These are phyloP conservation scores for Acinonyx jubatus DNA, from an alignment of 2,113 vertebrate species.

Conservation along the genomic window DNA sequence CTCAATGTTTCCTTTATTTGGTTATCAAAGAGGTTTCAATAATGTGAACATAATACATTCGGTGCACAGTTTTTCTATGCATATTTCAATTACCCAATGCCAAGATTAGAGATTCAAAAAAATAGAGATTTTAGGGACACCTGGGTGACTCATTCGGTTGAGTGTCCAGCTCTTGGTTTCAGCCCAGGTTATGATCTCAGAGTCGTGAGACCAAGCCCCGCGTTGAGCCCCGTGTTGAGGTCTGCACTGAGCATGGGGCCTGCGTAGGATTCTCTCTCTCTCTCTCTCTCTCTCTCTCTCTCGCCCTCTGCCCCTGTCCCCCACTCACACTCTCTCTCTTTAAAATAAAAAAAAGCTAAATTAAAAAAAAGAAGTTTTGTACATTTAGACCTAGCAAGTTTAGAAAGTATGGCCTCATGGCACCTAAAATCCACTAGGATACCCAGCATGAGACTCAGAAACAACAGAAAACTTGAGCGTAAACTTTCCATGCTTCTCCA, in stretches of 20 bases:
- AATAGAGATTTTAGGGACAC: not conserved
- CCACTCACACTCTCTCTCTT: no score
- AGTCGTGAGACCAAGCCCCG: no score
- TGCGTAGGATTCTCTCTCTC: no score
- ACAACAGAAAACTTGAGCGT: not conserved
- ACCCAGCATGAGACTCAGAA: constrained; percentile 32
- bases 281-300: no score
- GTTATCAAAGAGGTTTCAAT: not conserved
- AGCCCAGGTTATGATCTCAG: no score
- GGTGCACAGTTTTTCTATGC: not conserved
- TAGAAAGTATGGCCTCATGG: not conserved
- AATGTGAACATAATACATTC: constrained; percentile 29
- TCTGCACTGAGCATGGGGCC: no score
- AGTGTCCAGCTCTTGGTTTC: no score
- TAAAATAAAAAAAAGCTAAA: no score
- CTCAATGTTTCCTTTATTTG: constrained; percentile 31
- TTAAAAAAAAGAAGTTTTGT: not conserved
- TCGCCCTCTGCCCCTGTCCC: no score
- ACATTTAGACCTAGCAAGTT: constrained; percentile 40
- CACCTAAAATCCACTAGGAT: not conserved
- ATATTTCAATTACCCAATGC: not conserved
- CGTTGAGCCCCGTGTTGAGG: no score
- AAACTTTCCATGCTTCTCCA: not conserved
- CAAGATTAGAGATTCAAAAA: constrained; percentile 5
- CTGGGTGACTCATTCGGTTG: no score